Base-by-base conservation (phyloP, 2,113 vertebrate species). In the Neolamprologus modestus region DNA sequence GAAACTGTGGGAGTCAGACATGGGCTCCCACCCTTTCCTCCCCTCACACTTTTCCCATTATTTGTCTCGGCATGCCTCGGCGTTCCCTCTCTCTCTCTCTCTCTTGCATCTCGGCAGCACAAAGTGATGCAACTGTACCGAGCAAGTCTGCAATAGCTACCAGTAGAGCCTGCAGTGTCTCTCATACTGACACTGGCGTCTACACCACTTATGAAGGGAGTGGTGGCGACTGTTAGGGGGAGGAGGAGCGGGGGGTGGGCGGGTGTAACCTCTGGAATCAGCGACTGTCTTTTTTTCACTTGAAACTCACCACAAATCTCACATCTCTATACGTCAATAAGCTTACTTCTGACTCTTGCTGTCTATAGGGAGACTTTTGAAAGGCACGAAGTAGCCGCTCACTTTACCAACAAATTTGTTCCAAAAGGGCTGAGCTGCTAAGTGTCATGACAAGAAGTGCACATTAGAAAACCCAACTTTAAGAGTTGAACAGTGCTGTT, bases 71-170 rank as follows among this genome's bases (percentile, higher is more conserved):
- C 81, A 21, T 91, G 84, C 11, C 68, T 57, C 89, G 35, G 61
- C 61, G 1, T 66, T 66, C 33, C 47, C 81, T 47, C 71, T 53
- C 57, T 50, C 90, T 63, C 90, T 87, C 53, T 57, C 82, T 91
- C 82, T 90, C 82, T 90, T 57, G 84, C 80, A 24, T 89, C 83
- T 87, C 85, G 2, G 26, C 59, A 68, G 82, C 11, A 16, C 81
- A 86, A 92, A 91, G 89, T 95, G 94, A 95, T 95, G 94, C 92
- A 95, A 95, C 89, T 92, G 80, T 87, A 84, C 90, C 45, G 79
- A 55, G 79, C 59, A 19, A 86, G 88, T 52, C 88, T 94, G 94
- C 92, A 95, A 95, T 88, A 88, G 68, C 88, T 87, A 89, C 91
- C 86, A 87, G 87, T 81, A n/a, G 89, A 89, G 89, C 63, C 92